These are phyloP conservation scores for Excalfactoria chinensis DNA, from an alignment of 2,113 vertebrate species.

Conservation along the genomic window DNA sequence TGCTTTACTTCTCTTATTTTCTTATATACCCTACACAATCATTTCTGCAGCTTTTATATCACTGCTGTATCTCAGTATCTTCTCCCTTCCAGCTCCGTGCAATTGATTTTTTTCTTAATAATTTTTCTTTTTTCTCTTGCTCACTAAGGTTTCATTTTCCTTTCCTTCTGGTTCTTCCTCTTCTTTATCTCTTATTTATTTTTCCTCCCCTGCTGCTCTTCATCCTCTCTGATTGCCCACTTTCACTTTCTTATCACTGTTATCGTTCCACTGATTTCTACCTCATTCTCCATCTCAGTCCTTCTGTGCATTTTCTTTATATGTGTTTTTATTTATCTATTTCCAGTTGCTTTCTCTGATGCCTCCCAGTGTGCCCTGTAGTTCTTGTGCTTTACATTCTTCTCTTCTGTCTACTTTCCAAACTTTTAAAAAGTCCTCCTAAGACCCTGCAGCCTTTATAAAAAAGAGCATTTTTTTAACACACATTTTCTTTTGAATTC, in stretches of 20 bases:
- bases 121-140: conserved; percentile 5
- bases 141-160: neutral
- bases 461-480: neutral
- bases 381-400: neutral
- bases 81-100: neutral
- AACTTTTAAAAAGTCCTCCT: neutral
- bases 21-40: neutral
- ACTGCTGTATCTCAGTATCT: neutral
- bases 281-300: neutral
- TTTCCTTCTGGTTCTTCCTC: neutral
- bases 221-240: neutral
- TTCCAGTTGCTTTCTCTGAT: neutral
- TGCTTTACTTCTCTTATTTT: neutral
- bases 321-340: neutral
- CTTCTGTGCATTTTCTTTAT: neutral
- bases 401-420: neutral
- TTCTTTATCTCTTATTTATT: conserved; percentile 13
- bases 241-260: neutral
- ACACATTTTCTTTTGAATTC: neutral
- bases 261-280: neutral
- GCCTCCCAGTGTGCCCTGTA: neutral
- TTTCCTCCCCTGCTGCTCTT: neutral
- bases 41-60: conserved; percentile 1
- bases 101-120: conserved; percentile 13
- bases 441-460: neutral